These are phyloP conservation scores for Scaptomyza tumidula DNA, from an alignment of 2,888 invertebrate genomes.

Conservation along the genomic window DNA sequence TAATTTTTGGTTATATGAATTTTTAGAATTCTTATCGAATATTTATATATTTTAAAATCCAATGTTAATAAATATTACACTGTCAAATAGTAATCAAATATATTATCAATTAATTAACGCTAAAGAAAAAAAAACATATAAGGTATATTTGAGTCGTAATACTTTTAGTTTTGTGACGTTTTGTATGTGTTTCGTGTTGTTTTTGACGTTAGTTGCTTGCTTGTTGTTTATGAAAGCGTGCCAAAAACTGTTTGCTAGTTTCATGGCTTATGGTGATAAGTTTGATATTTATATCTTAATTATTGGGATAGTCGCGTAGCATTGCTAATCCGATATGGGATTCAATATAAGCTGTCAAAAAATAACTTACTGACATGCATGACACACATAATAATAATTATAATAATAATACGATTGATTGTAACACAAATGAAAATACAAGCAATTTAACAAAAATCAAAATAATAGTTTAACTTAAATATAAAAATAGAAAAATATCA, in stretches of 20 bases:
- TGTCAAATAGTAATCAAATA: not conserved
- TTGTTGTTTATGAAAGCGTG: constrained; percentile 31
- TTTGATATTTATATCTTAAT: constrained; percentile 27
- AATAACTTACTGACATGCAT: not conserved
- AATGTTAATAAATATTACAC: too few species aligned
- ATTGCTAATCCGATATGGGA: not conserved
- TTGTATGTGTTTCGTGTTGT: not conserved
- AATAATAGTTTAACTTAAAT: too few species aligned
- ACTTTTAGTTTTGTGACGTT: not conserved
- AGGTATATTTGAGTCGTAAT: constrained; percentile 3
- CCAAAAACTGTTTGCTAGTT: constrained; percentile 20
- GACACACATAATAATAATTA: not conserved
- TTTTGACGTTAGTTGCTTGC: constrained; percentile 36
- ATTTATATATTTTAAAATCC: too few species aligned
- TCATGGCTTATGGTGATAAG: constrained; percentile 35
- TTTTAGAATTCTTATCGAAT: too few species aligned
- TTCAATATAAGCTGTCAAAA: constrained; percentile 1
- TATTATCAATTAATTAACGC: too few species aligned
- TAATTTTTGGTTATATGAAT: too few species aligned
- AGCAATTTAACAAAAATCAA: too few species aligned
- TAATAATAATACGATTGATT: not conserved
- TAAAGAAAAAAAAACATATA: too few species aligned
- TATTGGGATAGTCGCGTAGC: constrained; percentile 37
- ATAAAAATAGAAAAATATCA: too few species aligned
- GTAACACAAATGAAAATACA: not conserved